These are phyloP conservation scores for Oscheius sp. DNA, from an alignment of 2,888 invertebrate genomes.

Conservation along the genomic window DNA sequence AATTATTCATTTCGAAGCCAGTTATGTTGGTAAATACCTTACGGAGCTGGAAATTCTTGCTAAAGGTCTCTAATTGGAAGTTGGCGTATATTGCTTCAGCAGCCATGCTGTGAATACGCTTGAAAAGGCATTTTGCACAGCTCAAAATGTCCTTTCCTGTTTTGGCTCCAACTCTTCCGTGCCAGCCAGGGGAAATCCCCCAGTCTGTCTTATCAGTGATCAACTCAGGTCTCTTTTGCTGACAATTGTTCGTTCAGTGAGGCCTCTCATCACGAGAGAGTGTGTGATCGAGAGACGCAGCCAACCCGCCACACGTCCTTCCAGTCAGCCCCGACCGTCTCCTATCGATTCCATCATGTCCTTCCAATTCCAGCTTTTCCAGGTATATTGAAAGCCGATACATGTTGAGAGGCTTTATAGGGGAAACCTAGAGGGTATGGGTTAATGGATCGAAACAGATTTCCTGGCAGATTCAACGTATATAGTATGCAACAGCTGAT, in stretches of 20 bases:
- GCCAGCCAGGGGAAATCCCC: constrained; percentile 12
- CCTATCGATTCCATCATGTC: constrained; percentile 33
- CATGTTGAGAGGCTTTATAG: not conserved
- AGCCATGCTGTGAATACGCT: not conserved
- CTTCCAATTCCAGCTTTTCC: constrained; percentile 35
- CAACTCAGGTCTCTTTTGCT: constrained; percentile 18
- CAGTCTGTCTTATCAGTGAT: constrained; percentile 18
- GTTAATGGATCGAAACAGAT: not conserved
- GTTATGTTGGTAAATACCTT: not conserved
- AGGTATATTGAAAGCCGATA: constrained; percentile 4
- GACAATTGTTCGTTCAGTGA: constrained; percentile 37
- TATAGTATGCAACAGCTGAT: constrained; percentile 19
- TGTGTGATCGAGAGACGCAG: constrained; percentile 38
- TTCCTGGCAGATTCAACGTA: no score
- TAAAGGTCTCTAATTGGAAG: constrained; percentile 15
- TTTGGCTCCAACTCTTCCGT: not conserved
- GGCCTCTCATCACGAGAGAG: constrained; percentile 27
- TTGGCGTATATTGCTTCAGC: not conserved
- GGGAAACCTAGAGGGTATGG: not conserved
- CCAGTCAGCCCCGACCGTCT: constrained; percentile 36
- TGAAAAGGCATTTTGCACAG: not conserved
- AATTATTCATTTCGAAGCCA: not conserved
- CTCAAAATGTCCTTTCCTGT: no score
- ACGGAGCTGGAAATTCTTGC: not conserved
- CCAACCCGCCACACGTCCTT: constrained; percentile 31